Base-by-base conservation (phyloP, 2,113 vertebrate genomes). In the Tenrec ecaudatus region DNA sequence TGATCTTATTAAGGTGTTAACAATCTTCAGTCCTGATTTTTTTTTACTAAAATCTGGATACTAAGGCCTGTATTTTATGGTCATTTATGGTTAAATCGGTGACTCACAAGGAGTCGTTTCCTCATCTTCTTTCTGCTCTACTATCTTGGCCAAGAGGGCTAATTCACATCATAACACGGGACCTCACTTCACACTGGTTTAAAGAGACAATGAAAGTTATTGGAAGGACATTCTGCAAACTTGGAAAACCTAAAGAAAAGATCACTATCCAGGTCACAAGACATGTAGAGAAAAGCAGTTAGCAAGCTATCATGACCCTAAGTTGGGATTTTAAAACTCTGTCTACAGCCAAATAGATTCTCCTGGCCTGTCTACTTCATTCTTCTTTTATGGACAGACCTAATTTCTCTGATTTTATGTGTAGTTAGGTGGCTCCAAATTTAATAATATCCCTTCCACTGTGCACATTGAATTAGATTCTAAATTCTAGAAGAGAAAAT, bases 171-270 rank as follows among this genome's bases (percentile, higher is more conserved):
- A 83, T 82, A 90, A 20, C 4, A 76, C 4, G 47, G 58, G 88
- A 53, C 53, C 8, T 90, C 29, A 71, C 53, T 76, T 93, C 40
- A 81, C 90, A 60, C 29, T 89, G 84, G 29, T 47, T 85, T 93
- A 93, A n/a, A 20, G 38, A 91, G 40, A 85, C 82, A 76, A 57
- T 91, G 7, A 79, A 93, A 90, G 15, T 89, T 85, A 78, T 36
- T 64, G 17, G 11, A 86, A 95, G 85, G 78, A 75, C 7, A 78
- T 40, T 81, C 40, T 84, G 17, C 20, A 94, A 75, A 91, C 22
- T 89, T 66, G 89, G 69, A 90, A 62, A 92, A 75, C 78, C 3
- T 62, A 91, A 84, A 20, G 38, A 31, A 57, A 88, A 79, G 2
- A 31, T 68, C 53, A 40, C 71, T 53, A 93, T 4, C 22, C 19